Base-by-base conservation (phyloP, 2,113 vertebrate species). In the Erythrolamprus reginae region DNA sequence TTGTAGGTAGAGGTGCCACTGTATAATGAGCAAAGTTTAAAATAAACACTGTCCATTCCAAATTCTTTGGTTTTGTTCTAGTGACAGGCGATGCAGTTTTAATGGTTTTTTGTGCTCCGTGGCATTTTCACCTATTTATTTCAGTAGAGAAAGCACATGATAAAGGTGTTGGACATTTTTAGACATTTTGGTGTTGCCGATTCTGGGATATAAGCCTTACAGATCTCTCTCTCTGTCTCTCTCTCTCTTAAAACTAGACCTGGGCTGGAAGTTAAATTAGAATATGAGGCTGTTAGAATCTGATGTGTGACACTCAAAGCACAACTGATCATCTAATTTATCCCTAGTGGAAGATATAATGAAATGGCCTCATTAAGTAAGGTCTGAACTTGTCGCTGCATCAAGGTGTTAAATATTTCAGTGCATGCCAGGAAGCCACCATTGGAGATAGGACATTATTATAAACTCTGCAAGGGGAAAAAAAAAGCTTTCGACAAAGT, bases 321-420 rank as follows among this genome's bases (percentile, higher is more conserved):
- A 70, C 26, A 65, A 3, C 23, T n/a, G 61, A 50, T 15, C 17
- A 50, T 58, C 45, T 83, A 19, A 83, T 58, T 48, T 82, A 3
- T 56, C 42, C 86, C 15, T 26, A 42, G 88, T 88, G 48, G 52
- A 58, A 88, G 55, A 90, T 86, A 33, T 38, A 28, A 65, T 65
- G 45, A 55, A 15, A 90, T 23, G 23, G 47, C 33, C 45, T 83
- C 86, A 91, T 84, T 77, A 89, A 48, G 28, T 87, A 24, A 10
- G 55, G 56, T 89, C 89, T 19, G 91, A 24, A 84, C 90, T 26
- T 33, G 1, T 77, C 88, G 91, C 38, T 89, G 89, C 61, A 45
- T 92, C 92, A 86, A 28, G 53, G 51, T 90, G 42, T 88, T 55
- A 21, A 87, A 85, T 88, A 86, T 58, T 91, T 88, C 87, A 42